phyloP scores from a whole-genome alignment of 2,797 vertebrate species.

The Cirrhinus mrigala region DNA sequence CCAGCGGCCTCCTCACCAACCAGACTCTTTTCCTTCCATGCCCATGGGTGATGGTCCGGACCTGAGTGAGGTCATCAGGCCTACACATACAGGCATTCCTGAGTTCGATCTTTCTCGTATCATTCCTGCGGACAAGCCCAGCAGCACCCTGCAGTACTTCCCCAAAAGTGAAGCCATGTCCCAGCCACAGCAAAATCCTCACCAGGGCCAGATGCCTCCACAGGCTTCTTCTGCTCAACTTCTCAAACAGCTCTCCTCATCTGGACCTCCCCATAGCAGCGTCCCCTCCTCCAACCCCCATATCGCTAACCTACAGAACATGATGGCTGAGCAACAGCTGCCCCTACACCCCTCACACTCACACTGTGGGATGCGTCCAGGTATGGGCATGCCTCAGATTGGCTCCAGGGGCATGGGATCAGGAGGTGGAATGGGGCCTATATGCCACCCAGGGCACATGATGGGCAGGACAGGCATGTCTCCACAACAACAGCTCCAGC shows the following conservation, averaged over 20 bases:
- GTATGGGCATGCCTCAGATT: conserved; percentile 77
- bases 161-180: conserved; percentile 87
- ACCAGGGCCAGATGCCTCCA: conserved; percentile 77
- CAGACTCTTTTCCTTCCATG: conserved; percentile 80
- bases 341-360: conserved; percentile 76
- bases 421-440: conserved; percentile 69
- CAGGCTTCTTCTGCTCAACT: conserved; percentile 86
- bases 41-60: conserved; percentile 89
- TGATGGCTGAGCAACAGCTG: conserved; percentile 95
- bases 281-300: conserved; percentile 87
- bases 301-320: conserved; percentile 93
- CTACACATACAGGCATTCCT: conserved; percentile 92
- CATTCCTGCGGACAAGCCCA: conserved; percentile 98
- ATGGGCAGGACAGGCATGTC: conserved; percentile 94
- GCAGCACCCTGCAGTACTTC: conserved; percentile 98
- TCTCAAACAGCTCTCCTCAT: conserved; percentile 88
- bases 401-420: conserved; percentile 72
- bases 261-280: conserved; percentile 79
- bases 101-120: conserved; percentile 98
- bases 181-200: conserved; percentile 74
- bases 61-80: conserved; percentile 95
- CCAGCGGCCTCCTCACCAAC: conserved; percentile 79
- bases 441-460: conserved; percentile 93
- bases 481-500: conserved; percentile 81
- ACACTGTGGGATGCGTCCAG: conserved; percentile 81